Evolutionary conservation across 2,888 invertebrate species (phyloP), one percentile per base, ranked within the genome.

Genomic region (Caenorhabditis drosophilae): DNA sequence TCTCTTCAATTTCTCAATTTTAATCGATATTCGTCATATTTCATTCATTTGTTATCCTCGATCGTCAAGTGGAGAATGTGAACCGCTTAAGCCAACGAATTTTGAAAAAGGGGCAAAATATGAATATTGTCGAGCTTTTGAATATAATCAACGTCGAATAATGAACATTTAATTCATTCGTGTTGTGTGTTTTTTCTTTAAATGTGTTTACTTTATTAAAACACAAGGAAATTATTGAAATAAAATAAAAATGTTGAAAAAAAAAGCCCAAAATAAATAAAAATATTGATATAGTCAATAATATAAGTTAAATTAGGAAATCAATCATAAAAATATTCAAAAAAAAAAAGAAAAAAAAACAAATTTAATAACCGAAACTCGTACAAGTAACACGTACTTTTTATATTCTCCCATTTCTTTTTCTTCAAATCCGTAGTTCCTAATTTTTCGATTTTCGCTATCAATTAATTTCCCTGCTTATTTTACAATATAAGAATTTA

Each of bases 41-140:
- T 62, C 75, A 12, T 73, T 80, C 57, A 60, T 80, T 31, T 81
- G 80, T 41, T 80, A 75, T 54, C 73, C 73, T 2, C 41, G 73
- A 15, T 62, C 66, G 2, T 60, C 67, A 49, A 68, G 68, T 31
- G 81, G 81, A 36, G 81, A 81, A 66, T 81, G 81, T 46, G 78
- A 81, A 48, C 79, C 81, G 4, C 45, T 81, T 34, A 67, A 71
- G 26, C 77, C 78, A 9, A 60, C 46, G 15, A 77, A 80, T 44
- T 80, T 79, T 66, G 38, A 45, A 25, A 66, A 64, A 45, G 75
- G 62, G 12, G 71, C 47, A 9, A 61, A 66, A 55, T 70, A 63
- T 23, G 67, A 71, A 26, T 58, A 71, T 34, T 73, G 73, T 36
- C 25, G 73, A 20, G 64, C 70, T 1, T 73, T 66, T 42, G 73